Evolutionary conservation across 1,140 invertebrate genomes (phyloP).

Genomic region (Euwallacea similis): DNA sequence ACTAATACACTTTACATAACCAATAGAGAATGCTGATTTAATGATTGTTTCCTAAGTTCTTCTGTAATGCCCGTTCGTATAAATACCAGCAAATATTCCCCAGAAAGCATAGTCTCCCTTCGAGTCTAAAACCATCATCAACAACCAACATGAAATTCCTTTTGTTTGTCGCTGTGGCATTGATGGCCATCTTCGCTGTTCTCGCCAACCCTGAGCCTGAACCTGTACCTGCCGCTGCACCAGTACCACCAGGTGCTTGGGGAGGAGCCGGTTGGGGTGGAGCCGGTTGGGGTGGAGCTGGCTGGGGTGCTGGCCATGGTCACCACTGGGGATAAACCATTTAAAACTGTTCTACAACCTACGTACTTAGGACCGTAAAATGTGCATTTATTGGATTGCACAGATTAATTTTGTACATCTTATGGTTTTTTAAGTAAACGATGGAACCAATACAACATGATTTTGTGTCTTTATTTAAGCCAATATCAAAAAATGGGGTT

Average conservation of each 20-base stretch:
- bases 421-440: neutral
- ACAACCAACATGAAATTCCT: neutral
- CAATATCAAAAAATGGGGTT: too few species aligned
- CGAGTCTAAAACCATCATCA: neutral
- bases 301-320: constrained; percentile 9
- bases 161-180: constrained; percentile 3
- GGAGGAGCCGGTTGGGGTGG: neutral
- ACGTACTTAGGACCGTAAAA: neutral
- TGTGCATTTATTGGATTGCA: neutral
- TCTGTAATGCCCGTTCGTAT: neutral
- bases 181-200: constrained; percentile 5
- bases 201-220: neutral
- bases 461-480: too few species aligned
- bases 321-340: constrained; percentile 11
- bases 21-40: neutral
- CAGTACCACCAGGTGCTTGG: neutral
- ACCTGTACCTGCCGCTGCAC: neutral
- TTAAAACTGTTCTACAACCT: neutral
- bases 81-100: neutral
- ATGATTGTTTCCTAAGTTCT: neutral
- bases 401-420: neutral
- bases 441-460: too few species aligned
- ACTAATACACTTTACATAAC: neutral
- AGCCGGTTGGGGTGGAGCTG: neutral
- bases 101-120: neutral